Percentiles rank a stretch among this genome's conserved stretches.
Conservation (phyloP, 2,113 vertebrate genomes). For the Bubalus kerabau region DNA sequence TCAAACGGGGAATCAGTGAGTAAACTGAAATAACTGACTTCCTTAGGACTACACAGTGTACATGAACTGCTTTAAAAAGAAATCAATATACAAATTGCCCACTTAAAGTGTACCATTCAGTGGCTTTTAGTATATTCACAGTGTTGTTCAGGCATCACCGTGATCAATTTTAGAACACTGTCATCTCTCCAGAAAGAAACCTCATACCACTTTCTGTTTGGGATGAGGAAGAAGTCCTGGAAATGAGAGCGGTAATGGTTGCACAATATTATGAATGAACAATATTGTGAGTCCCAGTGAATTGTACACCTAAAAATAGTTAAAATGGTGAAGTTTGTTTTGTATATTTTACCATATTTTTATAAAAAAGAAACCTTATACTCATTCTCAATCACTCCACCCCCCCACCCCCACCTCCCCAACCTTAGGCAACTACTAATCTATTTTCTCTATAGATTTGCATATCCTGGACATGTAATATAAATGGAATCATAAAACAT, state of each 20-base stretch:
- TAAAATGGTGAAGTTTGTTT: background rate
- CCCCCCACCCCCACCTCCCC: rapidly evolving
- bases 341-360: background rate
- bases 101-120: background rate
- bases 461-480: background rate
- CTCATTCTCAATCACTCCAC: background rate
- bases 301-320: background rate
- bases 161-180: background rate
- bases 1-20: background rate
- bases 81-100: background rate
- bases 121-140: background rate
- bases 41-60: background rate
- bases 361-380: background rate
- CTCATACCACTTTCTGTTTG: background rate
- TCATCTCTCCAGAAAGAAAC: background rate
- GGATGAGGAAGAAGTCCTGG: background rate
- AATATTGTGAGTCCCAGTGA: background rate
- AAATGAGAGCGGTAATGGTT: background rate
- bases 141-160: background rate
- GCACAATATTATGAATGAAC: background rate
- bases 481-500: background rate
- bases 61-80: background rate
- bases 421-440: background rate
- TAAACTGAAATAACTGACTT: background rate
- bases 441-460: background rate